Base-by-base conservation (phyloP, 2,113 vertebrate species). In the Carettochelys insculpta region DNA sequence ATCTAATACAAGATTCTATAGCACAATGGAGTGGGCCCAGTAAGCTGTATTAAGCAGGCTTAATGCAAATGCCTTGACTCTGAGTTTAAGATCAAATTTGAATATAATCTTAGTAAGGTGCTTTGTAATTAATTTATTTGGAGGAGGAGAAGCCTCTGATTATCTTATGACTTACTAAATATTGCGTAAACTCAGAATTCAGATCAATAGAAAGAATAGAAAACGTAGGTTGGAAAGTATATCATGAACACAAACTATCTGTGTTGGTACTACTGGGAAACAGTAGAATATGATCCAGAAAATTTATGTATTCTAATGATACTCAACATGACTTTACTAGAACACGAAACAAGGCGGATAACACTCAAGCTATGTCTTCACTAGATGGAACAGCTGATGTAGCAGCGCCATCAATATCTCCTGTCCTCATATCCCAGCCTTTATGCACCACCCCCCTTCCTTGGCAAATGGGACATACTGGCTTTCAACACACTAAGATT, bases 91-190 rank as follows among this genome's bases (percentile, higher is more conserved):
- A 92, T 8, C 41, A 78, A 8, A 6, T 86, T 86, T 82, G 86
- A 89, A 93, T 94, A 83, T 79, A 16, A 78, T 85, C 94, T 87
- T 92, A 77, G 75, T 82, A 54, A 7, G 80, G 6, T 90, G 11
- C 3, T 65, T 1, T 47, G 45, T 52, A 86, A 89, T 75, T 86
- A 38, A 85, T 77, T 90, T 88, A 56, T 75, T 93, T 92, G 48
- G 48, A 11, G 48, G 29, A 75, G 45, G 48, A 2, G 77, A 77
- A 48, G 91, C 1, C 5, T 94, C 77, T 56, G n/a, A 80, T 91
- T 85, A 94, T 90, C 79, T 80, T 75, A 52, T 17, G 2, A 38
- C 48, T 50, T 50, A 6, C 77, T 6, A n/a, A 86, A 47, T 54
- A 89, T 79, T 76, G 48, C 24, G 76, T 29, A 91, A 65, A 80